A percentile compares a stretch with the other conserved stretches of the same genome.
Conservation (phyloP, 2,797 vertebrate genomes). For the Orientallactaga sibirica region DNA sequence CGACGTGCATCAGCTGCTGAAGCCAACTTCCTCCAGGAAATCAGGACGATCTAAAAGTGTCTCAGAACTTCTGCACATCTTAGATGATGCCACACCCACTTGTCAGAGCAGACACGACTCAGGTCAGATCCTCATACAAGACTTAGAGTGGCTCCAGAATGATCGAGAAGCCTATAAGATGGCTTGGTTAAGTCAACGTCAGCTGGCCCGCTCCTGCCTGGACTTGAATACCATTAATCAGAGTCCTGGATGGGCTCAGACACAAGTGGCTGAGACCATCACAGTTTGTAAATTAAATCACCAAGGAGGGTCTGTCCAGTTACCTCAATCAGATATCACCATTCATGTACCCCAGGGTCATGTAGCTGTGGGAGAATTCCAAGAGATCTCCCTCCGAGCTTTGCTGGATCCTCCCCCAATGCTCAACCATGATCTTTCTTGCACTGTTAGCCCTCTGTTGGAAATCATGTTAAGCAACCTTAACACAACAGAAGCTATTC, state of each 20-base stretch:
- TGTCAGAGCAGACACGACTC: constrained; percentile 76
- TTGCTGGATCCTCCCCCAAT: constrained; percentile 94
- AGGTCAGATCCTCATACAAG: constrained; percentile 88
- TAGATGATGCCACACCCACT: constrained; percentile 87
- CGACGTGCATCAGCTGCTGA: constrained; percentile 89
- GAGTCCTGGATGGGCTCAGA: constrained; percentile 98
- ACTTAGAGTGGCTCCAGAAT: constrained; percentile 93
- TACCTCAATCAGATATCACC: constrained; percentile 93
- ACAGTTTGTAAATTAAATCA: constrained; percentile 92
- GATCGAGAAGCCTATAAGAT: constrained; percentile 97
- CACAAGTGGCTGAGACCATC: constrained; percentile 93
- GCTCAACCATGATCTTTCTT: constrained; percentile 94
- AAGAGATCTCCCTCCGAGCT: constrained; percentile 94
- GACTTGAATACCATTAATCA: constrained; percentile 95
- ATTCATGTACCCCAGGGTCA: constrained; percentile 94
- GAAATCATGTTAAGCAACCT: constrained; percentile 95
- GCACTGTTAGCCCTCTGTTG: constrained; percentile 94
- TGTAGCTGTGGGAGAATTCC: constrained; percentile 92
- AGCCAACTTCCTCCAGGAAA: constrained; percentile 86
- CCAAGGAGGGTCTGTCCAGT: constrained; percentile 92
- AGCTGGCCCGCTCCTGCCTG: constrained; percentile 95
- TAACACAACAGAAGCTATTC: constrained; percentile 91
- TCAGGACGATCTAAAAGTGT: constrained; percentile 94
- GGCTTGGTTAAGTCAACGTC: constrained; percentile 97
- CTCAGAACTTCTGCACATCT: constrained; percentile 93